Conservation (phyloP, 2,113 vertebrate genomes). For the Neolamprologus falcicula region DNA sequence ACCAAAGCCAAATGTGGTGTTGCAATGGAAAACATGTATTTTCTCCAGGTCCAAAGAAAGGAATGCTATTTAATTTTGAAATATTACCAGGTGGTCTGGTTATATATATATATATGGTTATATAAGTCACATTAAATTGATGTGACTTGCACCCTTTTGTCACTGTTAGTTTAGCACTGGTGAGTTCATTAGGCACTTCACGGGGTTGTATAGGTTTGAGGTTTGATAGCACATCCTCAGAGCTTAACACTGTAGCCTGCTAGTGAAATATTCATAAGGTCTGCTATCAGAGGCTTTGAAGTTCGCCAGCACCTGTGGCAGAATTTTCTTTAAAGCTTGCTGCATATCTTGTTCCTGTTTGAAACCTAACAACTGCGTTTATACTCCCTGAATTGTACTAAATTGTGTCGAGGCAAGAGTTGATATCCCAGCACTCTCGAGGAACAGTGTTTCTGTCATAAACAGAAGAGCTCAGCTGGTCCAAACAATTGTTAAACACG, state of each 20-base stretch:
- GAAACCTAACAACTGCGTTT: background rate
- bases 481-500: background rate
- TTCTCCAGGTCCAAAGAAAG: background rate
- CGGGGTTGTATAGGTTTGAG: background rate
- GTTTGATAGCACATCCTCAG: slow-evolving; percentile 5
- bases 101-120: background rate
- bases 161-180: background rate
- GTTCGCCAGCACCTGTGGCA: slow-evolving; percentile 9
- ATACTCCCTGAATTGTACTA: background rate
- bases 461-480: background rate
- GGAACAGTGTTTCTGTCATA: background rate
- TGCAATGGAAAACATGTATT: background rate
- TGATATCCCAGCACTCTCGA: background rate
- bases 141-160: background rate
- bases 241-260: slow-evolving; percentile 22
- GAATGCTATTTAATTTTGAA: background rate
- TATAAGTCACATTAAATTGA: background rate
- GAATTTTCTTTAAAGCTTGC: background rate
- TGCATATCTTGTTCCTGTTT: background rate
- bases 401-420: background rate
- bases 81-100: background rate
- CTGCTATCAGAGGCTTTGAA: slow-evolving; percentile 28
- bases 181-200: background rate
- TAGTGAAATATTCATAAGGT: slow-evolving; percentile 34
- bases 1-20: background rate